Evolutionary conservation across 2,888 invertebrate genomes (phyloP).

Genomic region (Hanleya hanleyi): DNA sequence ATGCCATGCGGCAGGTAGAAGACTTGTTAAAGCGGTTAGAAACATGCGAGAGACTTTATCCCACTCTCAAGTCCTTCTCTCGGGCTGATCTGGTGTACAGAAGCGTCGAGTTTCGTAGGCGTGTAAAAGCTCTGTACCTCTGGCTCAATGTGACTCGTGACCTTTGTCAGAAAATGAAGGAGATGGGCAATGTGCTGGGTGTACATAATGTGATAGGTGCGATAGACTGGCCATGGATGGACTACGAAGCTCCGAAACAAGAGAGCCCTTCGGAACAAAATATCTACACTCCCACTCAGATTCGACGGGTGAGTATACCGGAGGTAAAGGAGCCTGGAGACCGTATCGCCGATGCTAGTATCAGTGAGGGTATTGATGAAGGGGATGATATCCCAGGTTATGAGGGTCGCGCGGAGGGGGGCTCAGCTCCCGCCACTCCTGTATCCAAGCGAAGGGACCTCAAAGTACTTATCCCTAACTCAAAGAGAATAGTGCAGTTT

Average conservation of each 20-base stretch:
- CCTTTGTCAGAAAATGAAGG: constrained; percentile 85
- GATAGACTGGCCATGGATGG: constrained; percentile 68
- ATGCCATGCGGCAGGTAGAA: constrained; percentile 84
- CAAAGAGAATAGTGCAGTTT: background rate
- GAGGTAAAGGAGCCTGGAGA: constrained; percentile 41
- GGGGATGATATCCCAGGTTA: constrained; percentile 24
- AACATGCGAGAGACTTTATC: constrained; percentile 86
- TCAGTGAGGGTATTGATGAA: constrained; percentile 24
- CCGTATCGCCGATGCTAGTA: background rate
- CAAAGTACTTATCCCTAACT: background rate
- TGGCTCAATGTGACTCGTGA: constrained; percentile 94
- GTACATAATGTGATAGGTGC: constrained; percentile 56
- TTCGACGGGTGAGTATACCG: constrained; percentile 43
- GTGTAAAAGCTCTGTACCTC: constrained; percentile 87
- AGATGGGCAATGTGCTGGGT: constrained; percentile 74
- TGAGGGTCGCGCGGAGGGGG: constrained; percentile 32
- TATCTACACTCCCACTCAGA: background rate
- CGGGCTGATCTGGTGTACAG: constrained; percentile 82
- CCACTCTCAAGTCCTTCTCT: constrained; percentile 87
- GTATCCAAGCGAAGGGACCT: constrained; percentile 4
- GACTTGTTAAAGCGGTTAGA: constrained; percentile 83
- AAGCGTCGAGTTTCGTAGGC: constrained; percentile 79
- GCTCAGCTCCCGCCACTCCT: constrained; percentile 10
- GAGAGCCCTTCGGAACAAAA: background rate
- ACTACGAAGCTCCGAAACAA: constrained; percentile 29